Conservation (phyloP, 2,113 vertebrate species). For the Daphoenositta chrysoptera region DNA sequence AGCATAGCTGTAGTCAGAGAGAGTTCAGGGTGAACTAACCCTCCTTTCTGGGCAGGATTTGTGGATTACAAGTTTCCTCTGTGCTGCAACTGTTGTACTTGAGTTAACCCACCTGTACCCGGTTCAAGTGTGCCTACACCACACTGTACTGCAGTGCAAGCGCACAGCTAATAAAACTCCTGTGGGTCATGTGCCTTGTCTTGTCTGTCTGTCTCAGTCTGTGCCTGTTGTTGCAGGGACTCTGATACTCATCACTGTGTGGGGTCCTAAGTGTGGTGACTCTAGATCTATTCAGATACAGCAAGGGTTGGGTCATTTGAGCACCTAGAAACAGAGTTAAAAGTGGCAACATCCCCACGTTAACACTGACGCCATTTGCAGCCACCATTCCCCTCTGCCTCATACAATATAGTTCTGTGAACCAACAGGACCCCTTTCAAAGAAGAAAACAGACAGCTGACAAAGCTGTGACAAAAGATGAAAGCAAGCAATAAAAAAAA, state of each 20-base stretch:
- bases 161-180: conserved; percentile 27
- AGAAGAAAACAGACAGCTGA: background rate
- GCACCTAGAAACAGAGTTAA: background rate
- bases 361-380: background rate
- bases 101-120: background rate
- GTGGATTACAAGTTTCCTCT: background rate
- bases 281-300: background rate
- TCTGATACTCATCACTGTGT: fast-evolving
- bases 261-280: background rate
- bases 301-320: background rate
- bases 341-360: fast-evolving
- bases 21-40: background rate
- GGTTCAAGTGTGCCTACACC: conserved; percentile 17
- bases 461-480: background rate
- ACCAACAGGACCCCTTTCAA: background rate
- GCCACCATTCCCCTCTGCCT: background rate
- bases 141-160: conserved; percentile 45
- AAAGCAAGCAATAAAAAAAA: background rate
- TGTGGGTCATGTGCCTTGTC: background rate
- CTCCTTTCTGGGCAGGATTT: background rate
- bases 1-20: background rate
- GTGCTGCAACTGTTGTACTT: conserved; percentile 30
- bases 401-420: background rate
- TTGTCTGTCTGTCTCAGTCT: background rate
- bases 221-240: background rate